Evolutionary conservation across 2,888 invertebrate genomes (phyloP).

Genomic region (Oligia latruncula): DNA sequence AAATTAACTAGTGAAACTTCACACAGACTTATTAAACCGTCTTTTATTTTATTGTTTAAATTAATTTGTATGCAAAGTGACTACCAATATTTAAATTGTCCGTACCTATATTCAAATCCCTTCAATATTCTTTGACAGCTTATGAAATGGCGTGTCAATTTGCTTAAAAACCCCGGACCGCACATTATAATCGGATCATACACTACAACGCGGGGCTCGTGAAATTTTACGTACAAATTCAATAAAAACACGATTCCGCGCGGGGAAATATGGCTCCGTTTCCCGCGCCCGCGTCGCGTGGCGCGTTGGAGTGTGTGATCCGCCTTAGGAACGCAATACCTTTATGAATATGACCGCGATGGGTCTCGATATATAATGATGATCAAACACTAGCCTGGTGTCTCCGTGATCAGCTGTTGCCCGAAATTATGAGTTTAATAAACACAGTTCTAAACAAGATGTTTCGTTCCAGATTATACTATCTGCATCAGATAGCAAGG

Average conservation of each 20-base stretch:
- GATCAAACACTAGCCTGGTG: too few species aligned
- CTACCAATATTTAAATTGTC: background rate
- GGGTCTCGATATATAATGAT: background rate
- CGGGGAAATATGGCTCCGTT: background rate
- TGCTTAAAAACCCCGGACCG: too few species aligned
- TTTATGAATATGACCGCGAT: background rate
- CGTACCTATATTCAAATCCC: background rate
- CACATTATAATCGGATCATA: too few species aligned
- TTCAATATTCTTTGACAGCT: background rate
- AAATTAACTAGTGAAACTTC: background rate
- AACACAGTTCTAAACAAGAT: background rate
- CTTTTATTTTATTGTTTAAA: background rate
- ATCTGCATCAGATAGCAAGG: slow-evolving; percentile 87
- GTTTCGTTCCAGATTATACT: slow-evolving; percentile 87
- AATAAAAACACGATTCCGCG: too few species aligned
- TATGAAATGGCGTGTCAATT: background rate
- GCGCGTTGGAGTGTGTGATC: background rate
- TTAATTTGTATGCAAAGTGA: background rate
- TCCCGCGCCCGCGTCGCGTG: background rate
- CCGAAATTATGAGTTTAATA: background rate
- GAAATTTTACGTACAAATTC: too few species aligned
- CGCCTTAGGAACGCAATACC: background rate
- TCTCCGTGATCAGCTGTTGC: background rate
- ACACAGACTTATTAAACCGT: background rate
- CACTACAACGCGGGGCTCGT: too few species aligned